A percentile compares a stretch with the other conserved stretches of the same genome.
These are phyloP conservation scores for Alitta virens DNA, from an alignment of 2,888 invertebrate genomes.

Conservation along the genomic window DNA sequence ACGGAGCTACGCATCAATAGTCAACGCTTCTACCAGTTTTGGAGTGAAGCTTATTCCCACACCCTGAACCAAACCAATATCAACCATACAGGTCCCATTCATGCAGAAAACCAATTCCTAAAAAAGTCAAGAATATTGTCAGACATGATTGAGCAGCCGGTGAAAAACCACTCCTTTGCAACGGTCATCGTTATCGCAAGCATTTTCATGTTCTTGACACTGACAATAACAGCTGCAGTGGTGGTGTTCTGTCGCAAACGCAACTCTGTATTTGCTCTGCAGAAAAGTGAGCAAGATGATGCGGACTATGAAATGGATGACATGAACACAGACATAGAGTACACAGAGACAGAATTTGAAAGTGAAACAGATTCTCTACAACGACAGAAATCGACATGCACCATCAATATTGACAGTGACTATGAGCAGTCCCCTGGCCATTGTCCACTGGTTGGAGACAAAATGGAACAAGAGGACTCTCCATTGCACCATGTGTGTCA, in stretches of 20 bases:
- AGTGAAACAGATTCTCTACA: conserved; percentile 13
- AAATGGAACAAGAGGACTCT: conserved; percentile 11
- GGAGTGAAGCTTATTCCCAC: neutral
- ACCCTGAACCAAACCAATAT: conserved; percentile 5
- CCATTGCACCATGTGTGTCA: conserved; percentile 10
- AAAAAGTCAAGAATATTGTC: conserved; percentile 16
- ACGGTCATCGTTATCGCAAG: conserved; percentile 41
- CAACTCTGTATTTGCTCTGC: conserved; percentile 48
- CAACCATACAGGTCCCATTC: neutral
- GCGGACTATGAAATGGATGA: conserved; percentile 47
- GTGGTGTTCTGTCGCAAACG: conserved; percentile 51
- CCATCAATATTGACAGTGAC: conserved; percentile 5
- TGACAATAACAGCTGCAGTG: conserved; percentile 41
- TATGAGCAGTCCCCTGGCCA: conserved; percentile 19
- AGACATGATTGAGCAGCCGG: conserved; percentile 8
- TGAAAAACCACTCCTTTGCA: conserved; percentile 25
- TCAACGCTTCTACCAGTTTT: conserved; percentile 6
- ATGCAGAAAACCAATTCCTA: conserved; percentile 13
- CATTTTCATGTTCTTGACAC: conserved; percentile 45
- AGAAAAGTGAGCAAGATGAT: conserved; percentile 44
- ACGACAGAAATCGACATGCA: neutral
- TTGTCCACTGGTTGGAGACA: conserved; percentile 6
- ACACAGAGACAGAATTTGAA: conserved; percentile 18
- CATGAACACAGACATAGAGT: conserved; percentile 27
- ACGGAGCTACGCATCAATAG: conserved; percentile 6